A percentile compares a stretch with the other conserved stretches of the same genome.
phyloP scores from a whole-genome alignment of 2,113 vertebrate genomes.

The Eptesicus fuscus region DNA sequence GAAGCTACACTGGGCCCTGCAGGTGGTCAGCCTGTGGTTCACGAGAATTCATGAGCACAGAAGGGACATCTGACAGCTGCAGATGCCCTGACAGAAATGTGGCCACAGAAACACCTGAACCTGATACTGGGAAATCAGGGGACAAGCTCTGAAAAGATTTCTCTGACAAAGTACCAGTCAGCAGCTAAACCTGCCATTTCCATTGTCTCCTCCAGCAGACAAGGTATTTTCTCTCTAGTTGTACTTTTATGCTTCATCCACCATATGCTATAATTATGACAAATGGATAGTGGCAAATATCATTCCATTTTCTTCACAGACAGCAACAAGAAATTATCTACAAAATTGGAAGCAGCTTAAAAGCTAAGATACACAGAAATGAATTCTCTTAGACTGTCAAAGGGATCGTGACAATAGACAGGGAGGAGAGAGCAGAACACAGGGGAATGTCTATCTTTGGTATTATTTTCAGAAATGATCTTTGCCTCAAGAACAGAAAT shows the following conservation, averaged over 20 bases:
- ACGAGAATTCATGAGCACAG: neutral
- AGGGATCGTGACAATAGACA: accelerated
- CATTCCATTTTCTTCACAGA: neutral
- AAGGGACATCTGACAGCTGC: neutral
- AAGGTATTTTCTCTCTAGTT: neutral
- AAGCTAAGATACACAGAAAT: neutral
- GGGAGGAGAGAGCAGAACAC: neutral
- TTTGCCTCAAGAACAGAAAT: neutral
- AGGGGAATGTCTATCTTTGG: accelerated
- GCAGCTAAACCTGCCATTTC: neutral
- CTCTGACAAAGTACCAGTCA: neutral
- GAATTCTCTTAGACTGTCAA: neutral
- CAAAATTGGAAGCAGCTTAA: neutral
- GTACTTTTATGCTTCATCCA: neutral
- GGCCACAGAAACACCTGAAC: neutral
- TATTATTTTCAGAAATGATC: neutral
- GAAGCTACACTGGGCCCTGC: neutral
- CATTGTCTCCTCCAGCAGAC: neutral
- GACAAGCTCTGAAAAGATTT: neutral
- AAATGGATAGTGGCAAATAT: neutral
- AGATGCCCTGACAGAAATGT: neutral
- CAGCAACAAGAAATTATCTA: neutral
- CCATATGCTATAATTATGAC: conserved; percentile 4
- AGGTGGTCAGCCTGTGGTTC: neutral
- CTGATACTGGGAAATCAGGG: neutral